A percentile compares a stretch with the other conserved stretches of the same genome.
Conservation (phyloP, 92 coral and sea anemone species). For the Galaxea fascicularis region DNA sequence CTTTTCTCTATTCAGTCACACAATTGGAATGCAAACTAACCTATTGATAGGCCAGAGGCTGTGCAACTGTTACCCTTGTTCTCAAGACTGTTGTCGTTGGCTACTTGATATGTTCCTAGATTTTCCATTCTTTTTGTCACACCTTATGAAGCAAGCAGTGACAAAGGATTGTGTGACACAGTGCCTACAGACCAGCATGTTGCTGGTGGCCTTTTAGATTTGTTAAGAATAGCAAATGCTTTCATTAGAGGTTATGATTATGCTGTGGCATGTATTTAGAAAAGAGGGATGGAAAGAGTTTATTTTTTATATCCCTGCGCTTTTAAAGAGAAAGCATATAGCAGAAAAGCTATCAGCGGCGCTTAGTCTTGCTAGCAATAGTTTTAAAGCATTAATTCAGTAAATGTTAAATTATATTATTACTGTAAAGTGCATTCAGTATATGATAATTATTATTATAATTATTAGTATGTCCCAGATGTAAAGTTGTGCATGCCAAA, state of each 20-base stretch:
- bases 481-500: slow-evolving; percentile 57
- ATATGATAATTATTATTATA: neutral
- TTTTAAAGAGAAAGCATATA: slow-evolving; percentile 12
- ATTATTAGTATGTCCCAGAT: slow-evolving; percentile 33
- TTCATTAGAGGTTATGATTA: slow-evolving; percentile 3
- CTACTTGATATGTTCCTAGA: neutral
- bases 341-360: slow-evolving; percentile 21
- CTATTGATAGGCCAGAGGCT: too few relatives aligned
- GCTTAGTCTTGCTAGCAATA: slow-evolving; percentile 45
- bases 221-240: slow-evolving; percentile 2
- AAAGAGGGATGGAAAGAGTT: slow-evolving; percentile 32
- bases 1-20: neutral
- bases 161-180: neutral
- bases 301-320: slow-evolving; percentile 55
- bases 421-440: slow-evolving; percentile 38
- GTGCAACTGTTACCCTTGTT: too few relatives aligned
- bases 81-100: neutral
- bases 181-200: neutral
- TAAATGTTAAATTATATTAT: slow-evolving; percentile 41
- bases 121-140: neutral
- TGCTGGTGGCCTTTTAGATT: neutral
- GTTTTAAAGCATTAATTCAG: slow-evolving; percentile 41
- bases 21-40: neutral
- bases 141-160: neutral
- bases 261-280: slow-evolving; percentile 21